Evolutionary conservation across 2,797 vertebrate species (phyloP).

Genomic region (Hafferia zeledoni): DNA sequence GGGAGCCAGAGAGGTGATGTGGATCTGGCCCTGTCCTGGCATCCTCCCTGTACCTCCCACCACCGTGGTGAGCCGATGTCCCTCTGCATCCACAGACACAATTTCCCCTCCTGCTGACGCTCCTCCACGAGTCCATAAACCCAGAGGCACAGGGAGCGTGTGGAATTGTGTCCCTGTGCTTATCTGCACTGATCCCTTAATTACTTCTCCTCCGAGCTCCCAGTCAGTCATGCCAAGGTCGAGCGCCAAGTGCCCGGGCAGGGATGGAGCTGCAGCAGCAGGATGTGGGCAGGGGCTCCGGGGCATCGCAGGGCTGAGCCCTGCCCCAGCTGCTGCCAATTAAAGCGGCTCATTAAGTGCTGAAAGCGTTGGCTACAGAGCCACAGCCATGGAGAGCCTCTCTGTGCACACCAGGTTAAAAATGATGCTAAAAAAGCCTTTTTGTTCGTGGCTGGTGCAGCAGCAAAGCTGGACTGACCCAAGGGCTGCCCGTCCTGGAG

Average conservation of each 20-base stretch:
- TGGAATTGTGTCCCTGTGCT: not conserved
- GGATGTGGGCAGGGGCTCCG: accelerated
- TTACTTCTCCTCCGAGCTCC: not conserved
- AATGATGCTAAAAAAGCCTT: accelerated
- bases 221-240: not conserved
- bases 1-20: not conserved
- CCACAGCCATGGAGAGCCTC: not conserved
- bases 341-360: accelerated
- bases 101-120: not conserved
- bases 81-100: accelerated
- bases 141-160: accelerated
- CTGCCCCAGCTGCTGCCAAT: not conserved
- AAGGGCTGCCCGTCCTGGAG: not conserved
- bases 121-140: not conserved
- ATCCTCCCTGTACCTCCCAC: accelerated
- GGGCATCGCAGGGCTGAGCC: accelerated
- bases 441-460: accelerated
- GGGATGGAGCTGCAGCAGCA: not conserved
- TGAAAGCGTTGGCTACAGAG: accelerated
- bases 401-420: accelerated
- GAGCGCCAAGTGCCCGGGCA: not conserved
- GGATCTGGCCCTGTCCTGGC: not conserved
- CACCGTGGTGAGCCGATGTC: accelerated
- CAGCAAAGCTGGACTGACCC: not conserved
- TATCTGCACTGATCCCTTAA: not conserved